phyloP scores from a whole-genome alignment of 2,113 vertebrate species.

The Xenus cinereus region DNA sequence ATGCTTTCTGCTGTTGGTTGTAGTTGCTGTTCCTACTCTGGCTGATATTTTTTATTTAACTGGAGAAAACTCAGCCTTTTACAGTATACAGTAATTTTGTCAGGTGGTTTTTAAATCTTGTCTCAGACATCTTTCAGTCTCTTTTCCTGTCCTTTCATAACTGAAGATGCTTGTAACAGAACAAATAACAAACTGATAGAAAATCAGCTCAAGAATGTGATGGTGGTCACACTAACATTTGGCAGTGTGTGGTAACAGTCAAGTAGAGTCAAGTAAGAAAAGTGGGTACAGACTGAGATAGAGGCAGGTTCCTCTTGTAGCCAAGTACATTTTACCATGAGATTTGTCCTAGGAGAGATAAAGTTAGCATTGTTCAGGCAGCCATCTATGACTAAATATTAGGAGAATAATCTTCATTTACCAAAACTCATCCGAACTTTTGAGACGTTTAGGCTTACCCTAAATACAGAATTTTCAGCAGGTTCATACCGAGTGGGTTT shows the following conservation, averaged over 20 bases:
- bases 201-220: not conserved
- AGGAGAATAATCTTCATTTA: not conserved
- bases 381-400: not conserved
- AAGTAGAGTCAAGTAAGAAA: not conserved
- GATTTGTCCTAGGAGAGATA: not conserved
- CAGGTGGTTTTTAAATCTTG: not conserved
- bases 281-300: not conserved
- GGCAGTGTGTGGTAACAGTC: not conserved
- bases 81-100: not conserved
- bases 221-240: not conserved
- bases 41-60: not conserved
- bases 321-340: not conserved
- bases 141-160: not conserved
- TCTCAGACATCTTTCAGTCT: not conserved
- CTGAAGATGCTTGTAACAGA: not conserved
- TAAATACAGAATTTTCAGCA: not conserved
- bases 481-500: not conserved
- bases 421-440: not conserved
- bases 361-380: not conserved
- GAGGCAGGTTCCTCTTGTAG: not conserved
- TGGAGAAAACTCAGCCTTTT: not conserved
- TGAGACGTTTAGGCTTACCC: not conserved
- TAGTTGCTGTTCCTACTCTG: not conserved
- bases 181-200: not conserved
- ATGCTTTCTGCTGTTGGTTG: not conserved